Evolutionary conservation across 1,140 invertebrate species (phyloP), one percentile per base, ranked within the genome.

Genomic region (Trachymyrmex cornetzi): DNA sequence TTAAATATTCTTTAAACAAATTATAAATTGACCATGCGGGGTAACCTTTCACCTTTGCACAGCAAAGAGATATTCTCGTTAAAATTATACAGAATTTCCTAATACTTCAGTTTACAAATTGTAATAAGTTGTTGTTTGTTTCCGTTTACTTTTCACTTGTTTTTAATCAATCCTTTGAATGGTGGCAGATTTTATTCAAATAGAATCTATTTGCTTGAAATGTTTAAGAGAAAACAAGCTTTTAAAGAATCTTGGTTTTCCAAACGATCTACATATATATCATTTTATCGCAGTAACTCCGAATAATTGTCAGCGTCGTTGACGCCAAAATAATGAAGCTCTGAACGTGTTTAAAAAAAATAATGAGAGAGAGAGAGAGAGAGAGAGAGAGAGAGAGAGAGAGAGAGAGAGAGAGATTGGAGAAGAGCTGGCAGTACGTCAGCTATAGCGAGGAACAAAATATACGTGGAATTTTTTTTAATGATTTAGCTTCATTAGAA

Each of bases 401-500:
- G n/a, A n/a, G n/a, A n/a, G n/a, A n/a, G n/a, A n/a, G n/a, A n/a
- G 38, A 1, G 9, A 44, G 38, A 84, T 64, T 19, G 4, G 19
- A 59, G 22, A 59, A 44, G 5, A 44, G 11, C 11, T n/a, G 38
- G 7, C 2, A 44, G 34, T 5, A 34, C 44, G 57, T 38, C 9
- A 22, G 30, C 6, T 4, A 6, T 5, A 16, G 14, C 19, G n/a
- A 24, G 19, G 34, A 55, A 48, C 14, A 48, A 53, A 66, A 66
- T 44, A 59, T 4, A 50, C 22, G 7, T 14, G 24, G 12, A 48
- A 24, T 86, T 66, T 86, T 80, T 80, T 88, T 34, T 50, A 59
- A 75, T 48, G 30, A 80, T 79, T 79, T 88, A 79, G 67, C 85
- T 81, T 88, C 87, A 34, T 79, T 86, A 86, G 38, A n/a, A 34